A percentile compares a stretch with the other conserved stretches of the same genome.
These are phyloP conservation scores for Chironomus riparius DNA, from an alignment of 2,888 invertebrate species.

Conservation along the genomic window DNA sequence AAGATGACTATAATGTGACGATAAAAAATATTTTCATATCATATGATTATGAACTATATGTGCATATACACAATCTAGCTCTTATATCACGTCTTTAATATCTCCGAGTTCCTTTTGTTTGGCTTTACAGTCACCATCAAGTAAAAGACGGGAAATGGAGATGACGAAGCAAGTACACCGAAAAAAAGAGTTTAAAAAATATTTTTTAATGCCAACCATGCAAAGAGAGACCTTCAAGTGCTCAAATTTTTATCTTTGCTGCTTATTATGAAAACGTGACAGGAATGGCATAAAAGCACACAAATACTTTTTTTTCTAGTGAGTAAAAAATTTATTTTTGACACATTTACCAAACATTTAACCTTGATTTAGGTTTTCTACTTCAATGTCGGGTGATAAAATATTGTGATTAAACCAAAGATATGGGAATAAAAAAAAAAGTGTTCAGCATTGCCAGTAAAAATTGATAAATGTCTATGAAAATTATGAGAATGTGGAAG, in stretches of 20 bases:
- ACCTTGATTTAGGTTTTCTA: slow-evolving; percentile 9
- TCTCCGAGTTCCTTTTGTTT: neutral
- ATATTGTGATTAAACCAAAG: neutral
- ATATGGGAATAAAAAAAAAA: neutral
- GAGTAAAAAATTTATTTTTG: neutral
- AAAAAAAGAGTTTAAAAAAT: neutral
- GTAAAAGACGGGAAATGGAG: neutral
- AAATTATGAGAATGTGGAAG: neutral
- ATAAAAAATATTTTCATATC: neutral
- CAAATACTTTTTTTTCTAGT: neutral
- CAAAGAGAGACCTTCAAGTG: neutral
- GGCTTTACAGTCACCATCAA: neutral
- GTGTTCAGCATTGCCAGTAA: neutral
- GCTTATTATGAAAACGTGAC: slow-evolving; percentile 18
- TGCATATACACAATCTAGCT: neutral
- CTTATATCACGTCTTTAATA: neutral
- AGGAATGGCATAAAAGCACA: neutral
- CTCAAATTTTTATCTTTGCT: slow-evolving; percentile 6
- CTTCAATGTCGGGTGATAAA: too few relatives aligned
- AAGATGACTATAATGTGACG: neutral
- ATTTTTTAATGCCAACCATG: neutral
- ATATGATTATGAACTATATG: neutral
- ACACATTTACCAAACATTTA: slow-evolving; percentile 18
- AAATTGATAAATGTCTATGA: neutral
- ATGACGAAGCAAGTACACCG: too few relatives aligned